Evolutionary conservation across 2,888 invertebrate genomes (phyloP).

Genomic region (Drosophila pegasa): DNA sequence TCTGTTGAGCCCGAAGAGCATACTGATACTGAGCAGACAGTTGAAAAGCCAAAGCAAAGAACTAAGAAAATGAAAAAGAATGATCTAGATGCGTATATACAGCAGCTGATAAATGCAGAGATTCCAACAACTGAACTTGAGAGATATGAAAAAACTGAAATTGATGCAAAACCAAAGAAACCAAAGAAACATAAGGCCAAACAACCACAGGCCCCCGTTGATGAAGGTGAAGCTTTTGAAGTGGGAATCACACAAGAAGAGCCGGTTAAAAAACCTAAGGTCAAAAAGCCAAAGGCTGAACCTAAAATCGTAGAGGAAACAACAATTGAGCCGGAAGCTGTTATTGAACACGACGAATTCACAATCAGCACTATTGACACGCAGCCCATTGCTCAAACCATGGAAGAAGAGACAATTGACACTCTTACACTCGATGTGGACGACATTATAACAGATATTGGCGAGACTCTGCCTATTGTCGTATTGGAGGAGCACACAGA

Average conservation of each 20-base stretch:
- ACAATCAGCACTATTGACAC: conserved; percentile 46
- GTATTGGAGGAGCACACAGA: conserved; percentile 41
- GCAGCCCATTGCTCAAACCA: conserved; percentile 35
- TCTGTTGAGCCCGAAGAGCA: conserved; percentile 78
- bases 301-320: conserved; percentile 33
- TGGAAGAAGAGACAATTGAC: conserved; percentile 18
- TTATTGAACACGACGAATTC: conserved; percentile 54
- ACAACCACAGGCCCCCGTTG: conserved; percentile 40
- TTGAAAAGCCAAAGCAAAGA: conserved; percentile 71
- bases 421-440: conserved; percentile 42
- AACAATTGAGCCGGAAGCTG: conserved; percentile 30
- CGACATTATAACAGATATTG: conserved; percentile 53
- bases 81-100: conserved; percentile 83
- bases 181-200: conserved; percentile 70
- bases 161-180: conserved; percentile 81
- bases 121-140: conserved; percentile 85
- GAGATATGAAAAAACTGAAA: conserved; percentile 84
- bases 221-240: conserved; percentile 65
- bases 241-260: conserved; percentile 73
- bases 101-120: conserved; percentile 82
- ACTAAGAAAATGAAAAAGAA: conserved; percentile 80
- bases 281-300: conserved; percentile 52
- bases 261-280: conserved; percentile 62
- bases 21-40: conserved; percentile 28
- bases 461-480: conserved; percentile 59